phyloP scores from a whole-genome alignment of 1,140 invertebrate genomes.

The Drosophila mojavensis region DNA sequence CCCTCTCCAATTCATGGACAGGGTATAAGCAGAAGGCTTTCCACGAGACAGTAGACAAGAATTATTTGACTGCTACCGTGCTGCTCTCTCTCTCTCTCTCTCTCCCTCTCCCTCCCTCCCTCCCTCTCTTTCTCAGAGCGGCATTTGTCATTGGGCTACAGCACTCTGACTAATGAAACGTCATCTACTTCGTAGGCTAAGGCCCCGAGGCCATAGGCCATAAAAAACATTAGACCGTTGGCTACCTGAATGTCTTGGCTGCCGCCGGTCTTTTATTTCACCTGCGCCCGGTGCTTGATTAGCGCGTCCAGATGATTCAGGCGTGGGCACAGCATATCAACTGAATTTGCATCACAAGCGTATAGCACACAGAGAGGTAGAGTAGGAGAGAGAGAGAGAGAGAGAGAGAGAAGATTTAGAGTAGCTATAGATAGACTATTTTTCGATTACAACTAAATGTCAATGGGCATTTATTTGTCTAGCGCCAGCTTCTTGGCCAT shows the following conservation, averaged over 20 bases:
- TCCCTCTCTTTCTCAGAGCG: neutral
- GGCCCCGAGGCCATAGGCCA: conserved; percentile 27
- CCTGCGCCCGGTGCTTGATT: conserved; percentile 26
- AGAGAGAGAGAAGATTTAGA: neutral
- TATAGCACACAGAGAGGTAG: no score
- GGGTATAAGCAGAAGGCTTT: neutral
- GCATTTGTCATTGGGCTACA: conserved; percentile 23
- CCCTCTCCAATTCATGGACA: neutral
- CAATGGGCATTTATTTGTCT: no score
- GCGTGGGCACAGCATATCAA: conserved; percentile 16
- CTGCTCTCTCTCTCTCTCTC: neutral
- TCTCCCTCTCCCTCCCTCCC: neutral
- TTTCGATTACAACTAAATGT: conserved; percentile 3
- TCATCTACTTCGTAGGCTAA: conserved; percentile 21
- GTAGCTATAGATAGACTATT: no score
- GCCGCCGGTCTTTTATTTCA: neutral
- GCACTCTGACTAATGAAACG: conserved; percentile 65
- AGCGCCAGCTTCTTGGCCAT: neutral
- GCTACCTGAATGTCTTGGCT: conserved; percentile 26
- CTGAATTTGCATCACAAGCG: conserved; percentile 26
- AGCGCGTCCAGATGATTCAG: conserved; percentile 21
- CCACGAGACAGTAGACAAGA: conserved; percentile 27
- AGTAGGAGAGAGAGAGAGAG: no score
- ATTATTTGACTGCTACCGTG: conserved; percentile 41
- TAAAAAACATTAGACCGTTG: conserved; percentile 38